These are phyloP conservation scores for Trichoplusia ni DNA, from an alignment of 1,140 invertebrate genomes.

Conservation along the genomic window DNA sequence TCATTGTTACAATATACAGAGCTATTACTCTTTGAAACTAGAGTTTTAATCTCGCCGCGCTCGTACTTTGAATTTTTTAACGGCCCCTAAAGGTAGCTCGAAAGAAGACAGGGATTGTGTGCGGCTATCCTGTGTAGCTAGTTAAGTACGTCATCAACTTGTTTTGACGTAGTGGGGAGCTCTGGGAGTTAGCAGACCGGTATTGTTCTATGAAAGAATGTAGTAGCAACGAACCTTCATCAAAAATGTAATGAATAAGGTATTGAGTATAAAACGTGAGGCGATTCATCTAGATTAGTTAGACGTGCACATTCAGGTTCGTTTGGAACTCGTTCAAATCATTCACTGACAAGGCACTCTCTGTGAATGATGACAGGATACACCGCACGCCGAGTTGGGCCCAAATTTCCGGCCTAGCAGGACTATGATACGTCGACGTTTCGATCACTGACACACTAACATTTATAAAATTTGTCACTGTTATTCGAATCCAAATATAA, in stretches of 20 bases:
- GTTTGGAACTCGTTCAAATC: not conserved
- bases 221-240: not conserved
- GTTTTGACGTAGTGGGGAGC: not conserved
- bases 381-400: not conserved
- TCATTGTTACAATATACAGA: constrained; percentile 27
- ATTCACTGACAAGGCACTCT: not conserved
- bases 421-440: not conserved
- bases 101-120: not conserved
- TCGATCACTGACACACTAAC: not conserved
- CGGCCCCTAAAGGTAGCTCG: not conserved
- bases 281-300: not conserved
- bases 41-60: constrained; percentile 15
- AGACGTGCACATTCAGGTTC: no score
- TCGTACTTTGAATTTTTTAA: constrained; percentile 21
- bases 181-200: not conserved
- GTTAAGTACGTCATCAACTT: not conserved
- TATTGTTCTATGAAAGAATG: no score
- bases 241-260: not conserved
- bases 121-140: not conserved
- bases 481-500: no score
- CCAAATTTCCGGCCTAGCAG: not conserved
- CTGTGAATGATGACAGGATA: not conserved
- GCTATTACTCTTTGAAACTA: constrained; percentile 19
- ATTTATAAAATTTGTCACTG: not conserved
- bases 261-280: not conserved